Percentiles rank a stretch among this genome's conserved stretches.
Evolutionary conservation across 2,113 vertebrate genomes (phyloP).

Genomic region (Spilogale gracilis): DNA sequence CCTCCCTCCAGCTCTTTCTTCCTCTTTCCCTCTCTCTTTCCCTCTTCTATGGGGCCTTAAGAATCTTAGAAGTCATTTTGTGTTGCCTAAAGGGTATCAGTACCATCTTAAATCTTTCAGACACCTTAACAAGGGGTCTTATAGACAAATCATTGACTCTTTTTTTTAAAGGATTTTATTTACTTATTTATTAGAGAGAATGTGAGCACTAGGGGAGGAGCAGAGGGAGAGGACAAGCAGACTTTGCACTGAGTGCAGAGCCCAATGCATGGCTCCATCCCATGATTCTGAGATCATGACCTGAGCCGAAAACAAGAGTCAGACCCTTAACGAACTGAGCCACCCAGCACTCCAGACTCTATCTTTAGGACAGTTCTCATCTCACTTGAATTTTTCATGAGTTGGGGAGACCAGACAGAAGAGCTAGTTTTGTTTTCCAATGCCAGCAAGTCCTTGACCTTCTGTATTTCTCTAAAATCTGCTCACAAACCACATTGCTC

Average conservation of each 20-base stretch:
- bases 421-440: not conserved
- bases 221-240: not conserved
- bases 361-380: not conserved
- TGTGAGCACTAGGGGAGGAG: not conserved
- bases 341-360: not conserved
- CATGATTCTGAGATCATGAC: not conserved
- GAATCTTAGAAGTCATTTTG: not conserved
- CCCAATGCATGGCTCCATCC: not conserved
- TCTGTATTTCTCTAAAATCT: not conserved
- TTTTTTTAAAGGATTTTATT: not conserved
- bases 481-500: not conserved
- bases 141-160: not conserved
- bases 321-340: not conserved
- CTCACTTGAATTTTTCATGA: not conserved
- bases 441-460: not conserved
- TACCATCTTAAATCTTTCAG: not conserved
- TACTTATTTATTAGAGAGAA: not conserved
- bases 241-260: not conserved
- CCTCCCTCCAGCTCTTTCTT: constrained; percentile 8
- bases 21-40: constrained; percentile 20
- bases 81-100: not conserved
- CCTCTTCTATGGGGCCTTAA: not conserved
- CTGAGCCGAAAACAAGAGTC: not conserved
- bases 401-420: not conserved
- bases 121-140: not conserved